Base-by-base conservation (phyloP, 2,113 vertebrate species). In the Felis chaus region DNA sequence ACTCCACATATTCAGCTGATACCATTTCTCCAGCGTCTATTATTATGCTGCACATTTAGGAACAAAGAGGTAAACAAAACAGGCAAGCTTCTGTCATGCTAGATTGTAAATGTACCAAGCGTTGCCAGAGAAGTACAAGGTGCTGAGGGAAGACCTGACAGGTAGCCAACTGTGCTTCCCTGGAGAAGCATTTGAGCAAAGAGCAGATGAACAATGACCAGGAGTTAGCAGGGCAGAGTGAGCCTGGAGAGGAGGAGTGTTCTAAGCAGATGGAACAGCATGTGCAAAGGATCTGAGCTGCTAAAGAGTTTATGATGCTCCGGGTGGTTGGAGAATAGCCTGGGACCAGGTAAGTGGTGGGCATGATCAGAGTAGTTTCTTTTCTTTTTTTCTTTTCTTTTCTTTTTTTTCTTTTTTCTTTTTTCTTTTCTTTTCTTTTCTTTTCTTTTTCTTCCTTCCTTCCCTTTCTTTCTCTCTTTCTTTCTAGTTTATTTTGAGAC, bases 101-200 rank as follows among this genome's bases (percentile, higher is more conserved):
- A 33, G 15, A 45, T 1, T 71, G 39, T 57, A 45, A 73, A 36
- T 0, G 1, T 53, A 78, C 45, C 0, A 2, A 45, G 53, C 3
- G 5, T 31, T 31, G 55, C 23, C 5, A 3, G 13, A 18, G 27
- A 73, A 74, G 25, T 61, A 31, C 9, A 39, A 94, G 12, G 27
- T 41, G 74, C 45, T 18, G 1, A 31, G 48, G 48, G 71, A 45
- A 69, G 61, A 61, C 29, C 16, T 45, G 41, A 57, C 1, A 16
- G 69, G 83, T 39, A 19, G 50, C n/a, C 86, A 14, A 21, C 13
- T 15, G 29, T 14, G n/a, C 69, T 84, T 76, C 69, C 25, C 50
- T 41, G 73, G 66, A 71, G 50, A 69, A 80, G 41, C 55, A 53
- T 7, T 19, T 41, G 73, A 63, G 48, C 14, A 2, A 41, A 76